Conservation (phyloP, 2,113 vertebrate species). For the Spea bombifrons region DNA sequence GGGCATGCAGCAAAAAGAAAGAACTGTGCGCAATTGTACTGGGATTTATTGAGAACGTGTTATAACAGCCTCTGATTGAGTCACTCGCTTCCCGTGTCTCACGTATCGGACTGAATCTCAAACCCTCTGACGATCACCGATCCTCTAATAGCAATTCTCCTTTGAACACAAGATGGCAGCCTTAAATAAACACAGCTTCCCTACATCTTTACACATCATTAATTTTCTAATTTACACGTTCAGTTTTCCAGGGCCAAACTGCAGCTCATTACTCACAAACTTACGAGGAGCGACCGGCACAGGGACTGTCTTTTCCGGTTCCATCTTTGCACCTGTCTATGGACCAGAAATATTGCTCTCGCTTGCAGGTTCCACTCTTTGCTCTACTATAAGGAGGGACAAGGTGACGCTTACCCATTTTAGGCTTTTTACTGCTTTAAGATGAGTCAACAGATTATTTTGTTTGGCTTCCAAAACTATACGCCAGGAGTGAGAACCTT, state of each 20-base stretch:
- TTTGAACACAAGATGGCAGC: constrained; percentile 81
- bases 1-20: constrained; percentile 10
- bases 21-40: constrained; percentile 8
- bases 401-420: too few species aligned
- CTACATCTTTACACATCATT: constrained; percentile 82
- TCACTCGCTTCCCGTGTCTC: not conserved
- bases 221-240: constrained; percentile 84
- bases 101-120: constrained; percentile 7
- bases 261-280: constrained; percentile 80
- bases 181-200: constrained; percentile 78
- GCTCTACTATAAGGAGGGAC: too few species aligned
- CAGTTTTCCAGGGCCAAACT: constrained; percentile 78
- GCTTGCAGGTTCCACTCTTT: too few species aligned
- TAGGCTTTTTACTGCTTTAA: too few species aligned
- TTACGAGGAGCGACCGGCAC: constrained; percentile 67
- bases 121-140: not conserved
- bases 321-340: not conserved
- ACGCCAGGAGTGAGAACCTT: too few species aligned
- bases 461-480: too few species aligned
- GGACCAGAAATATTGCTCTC: not conserved
- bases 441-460: too few species aligned
- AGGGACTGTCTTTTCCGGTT: not conserved
- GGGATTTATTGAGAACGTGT: not conserved
- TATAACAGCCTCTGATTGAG: constrained; percentile 19
- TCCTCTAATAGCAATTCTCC: constrained; percentile 66